Base-by-base conservation (phyloP, 2,888 invertebrate genomes). In the Hecatera dysodea region DNA sequence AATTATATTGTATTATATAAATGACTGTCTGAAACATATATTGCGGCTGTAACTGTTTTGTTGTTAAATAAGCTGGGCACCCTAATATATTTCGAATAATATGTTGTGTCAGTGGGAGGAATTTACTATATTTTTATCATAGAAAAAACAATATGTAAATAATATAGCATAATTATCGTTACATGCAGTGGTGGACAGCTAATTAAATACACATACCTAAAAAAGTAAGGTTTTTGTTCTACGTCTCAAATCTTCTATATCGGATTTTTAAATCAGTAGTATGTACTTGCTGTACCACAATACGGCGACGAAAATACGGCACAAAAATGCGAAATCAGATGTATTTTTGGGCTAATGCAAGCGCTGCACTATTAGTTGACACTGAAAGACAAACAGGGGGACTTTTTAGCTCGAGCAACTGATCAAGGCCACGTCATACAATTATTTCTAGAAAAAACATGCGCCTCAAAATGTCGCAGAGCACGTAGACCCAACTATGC, bases 131-230 rank as follows among this genome's bases (percentile, higher is more conserved):
- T 61, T 66, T 59, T 66, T 60, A 70, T 65, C n/a, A 53, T 61
- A 71, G 44, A 65, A 65, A n/a, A 67, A 71, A 72, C 56, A 70
- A 56, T 59, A 82, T 84, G 84, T 84, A 82, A 80, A 82, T 84
- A 81, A 70, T 72, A 67, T 74, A 73, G 63, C 36, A 57, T 72
- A 71, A 42, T 46, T 56, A 57, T 27, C 17, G 44, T 68, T 64
- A 44, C 56, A 67, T 53, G 29, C 61, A 24, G 62, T 56, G 56
- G 15, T 56, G 33, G 22, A 36, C 36, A 56, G 36, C 17, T 17
- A 15, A 36, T 36, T n/a, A 19, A 27, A 27, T 17, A 29, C 29
- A 29, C 27, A 53, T 2, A 11, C 0, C 4, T 12, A 62, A 33
- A 24, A 19, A 62, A 52, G 24, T 62, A 19, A 3, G 19, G 22